phyloP scores from a whole-genome alignment of 2,113 vertebrate species.

The Alouatta palliata region DNA sequence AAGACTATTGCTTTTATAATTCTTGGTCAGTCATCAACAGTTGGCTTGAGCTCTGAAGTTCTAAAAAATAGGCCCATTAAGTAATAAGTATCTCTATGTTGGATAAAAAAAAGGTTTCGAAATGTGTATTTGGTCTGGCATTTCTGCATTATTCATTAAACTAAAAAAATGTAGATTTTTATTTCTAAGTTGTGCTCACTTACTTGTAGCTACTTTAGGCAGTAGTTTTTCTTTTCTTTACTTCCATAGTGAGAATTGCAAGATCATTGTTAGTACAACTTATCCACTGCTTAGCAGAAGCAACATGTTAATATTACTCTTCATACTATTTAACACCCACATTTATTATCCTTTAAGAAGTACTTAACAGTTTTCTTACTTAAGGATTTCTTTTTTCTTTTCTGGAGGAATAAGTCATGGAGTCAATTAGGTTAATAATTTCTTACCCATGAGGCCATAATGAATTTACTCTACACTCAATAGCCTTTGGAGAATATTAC shows the following conservation, averaged over 20 bases:
- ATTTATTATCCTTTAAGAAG: slow-evolving; percentile 1
- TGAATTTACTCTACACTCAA: slow-evolving; percentile 44
- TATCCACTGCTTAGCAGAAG: not conserved
- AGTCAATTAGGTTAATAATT: slow-evolving; percentile 21
- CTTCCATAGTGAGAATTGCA: not conserved
- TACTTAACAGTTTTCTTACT: slow-evolving; percentile 35
- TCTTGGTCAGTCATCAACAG: slow-evolving; percentile 64
- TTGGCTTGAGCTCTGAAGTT: slow-evolving; percentile 50
- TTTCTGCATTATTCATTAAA: slow-evolving; percentile 59
- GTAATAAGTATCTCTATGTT: slow-evolving; percentile 58
- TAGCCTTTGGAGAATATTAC: not conserved
- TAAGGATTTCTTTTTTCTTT: not conserved
- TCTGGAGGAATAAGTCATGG: slow-evolving; percentile 34
- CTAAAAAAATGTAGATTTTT: slow-evolving; percentile 53
- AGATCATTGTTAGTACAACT: not conserved
- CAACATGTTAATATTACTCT: slow-evolving; percentile 26
- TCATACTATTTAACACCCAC: slow-evolving; percentile 2
- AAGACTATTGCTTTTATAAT: slow-evolving; percentile 56
- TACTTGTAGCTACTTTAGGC: slow-evolving; percentile 59
- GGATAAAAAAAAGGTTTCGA: slow-evolving; percentile 31
- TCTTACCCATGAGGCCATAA: not conserved
- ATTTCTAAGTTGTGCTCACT: slow-evolving; percentile 59
- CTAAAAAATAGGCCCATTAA: slow-evolving; percentile 58
- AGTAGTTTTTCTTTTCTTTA: slow-evolving; percentile 58
- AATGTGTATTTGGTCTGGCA: slow-evolving; percentile 48